Evolutionary conservation across 2,113 vertebrate species (phyloP).

Genomic region (Pelvicachromis taeniatus): DNA sequence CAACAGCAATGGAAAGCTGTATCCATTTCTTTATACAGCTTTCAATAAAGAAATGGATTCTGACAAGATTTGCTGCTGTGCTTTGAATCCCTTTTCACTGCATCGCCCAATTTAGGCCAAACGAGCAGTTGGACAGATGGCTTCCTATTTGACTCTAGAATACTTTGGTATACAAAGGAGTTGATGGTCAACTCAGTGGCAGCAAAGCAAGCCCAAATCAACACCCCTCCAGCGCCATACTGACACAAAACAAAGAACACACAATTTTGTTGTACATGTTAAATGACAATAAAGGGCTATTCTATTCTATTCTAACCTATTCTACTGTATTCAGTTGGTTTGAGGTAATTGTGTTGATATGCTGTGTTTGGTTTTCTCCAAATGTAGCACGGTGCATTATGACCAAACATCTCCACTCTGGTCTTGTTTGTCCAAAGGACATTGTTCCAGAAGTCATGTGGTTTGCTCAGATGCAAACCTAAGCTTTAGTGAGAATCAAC

Average conservation of each 20-base stretch:
- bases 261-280: background rate
- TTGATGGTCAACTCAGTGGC: background rate
- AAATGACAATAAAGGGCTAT: background rate
- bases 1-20: too few species aligned
- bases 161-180: background rate
- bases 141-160: background rate
- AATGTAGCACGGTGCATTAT: background rate
- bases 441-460: background rate
- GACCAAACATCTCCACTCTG: background rate
- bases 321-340: background rate
- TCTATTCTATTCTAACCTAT: background rate
- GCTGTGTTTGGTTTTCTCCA: background rate
- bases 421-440: background rate
- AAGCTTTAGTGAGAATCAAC: background rate
- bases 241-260: too few species aligned
- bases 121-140: background rate
- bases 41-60: background rate
- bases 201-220: background rate
- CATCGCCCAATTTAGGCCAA: background rate
- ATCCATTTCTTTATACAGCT: too few species aligned
- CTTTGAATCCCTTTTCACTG: background rate
- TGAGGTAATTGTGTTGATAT: background rate
- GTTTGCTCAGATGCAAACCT: background rate
- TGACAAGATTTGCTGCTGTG: background rate
- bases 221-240: background rate